Evolutionary conservation across 2,113 vertebrate species (phyloP).

Genomic region (Fregetta grallaria): DNA sequence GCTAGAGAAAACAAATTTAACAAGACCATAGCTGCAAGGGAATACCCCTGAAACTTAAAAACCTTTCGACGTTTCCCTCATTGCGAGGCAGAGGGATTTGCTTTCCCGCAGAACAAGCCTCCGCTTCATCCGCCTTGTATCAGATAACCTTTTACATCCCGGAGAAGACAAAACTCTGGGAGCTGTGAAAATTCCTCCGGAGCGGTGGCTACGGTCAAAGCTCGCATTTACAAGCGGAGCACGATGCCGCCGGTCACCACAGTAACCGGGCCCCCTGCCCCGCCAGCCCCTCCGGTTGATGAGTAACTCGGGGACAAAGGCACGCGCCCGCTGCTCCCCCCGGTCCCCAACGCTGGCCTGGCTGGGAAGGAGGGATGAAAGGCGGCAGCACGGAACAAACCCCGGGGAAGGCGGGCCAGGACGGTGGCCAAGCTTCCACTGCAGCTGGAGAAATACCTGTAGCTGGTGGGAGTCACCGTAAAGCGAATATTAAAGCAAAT

Average conservation of each 20-base stretch:
- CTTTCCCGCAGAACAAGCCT: constrained; percentile 42
- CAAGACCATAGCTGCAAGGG: background rate
- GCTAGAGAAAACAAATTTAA: constrained; percentile 36
- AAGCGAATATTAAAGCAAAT: background rate
- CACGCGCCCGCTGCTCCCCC: constrained; percentile 26
- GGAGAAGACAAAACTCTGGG: too few species aligned
- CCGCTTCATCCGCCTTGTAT: constrained; percentile 9
- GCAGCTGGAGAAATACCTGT: background rate
- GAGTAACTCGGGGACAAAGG: constrained; percentile 77
- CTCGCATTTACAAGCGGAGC: constrained; percentile 56
- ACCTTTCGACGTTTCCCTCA: background rate
- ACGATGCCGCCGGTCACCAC: constrained; percentile 62
- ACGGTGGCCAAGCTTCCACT: background rate
- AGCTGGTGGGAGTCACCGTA: background rate
- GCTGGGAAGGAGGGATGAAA: background rate
- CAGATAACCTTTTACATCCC: constrained; percentile 69
- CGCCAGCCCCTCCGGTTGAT: constrained; percentile 59
- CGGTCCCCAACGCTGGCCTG: constrained; percentile 22
- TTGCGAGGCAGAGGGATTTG: background rate
- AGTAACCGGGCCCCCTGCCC: constrained; percentile 44
- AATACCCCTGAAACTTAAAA: background rate
- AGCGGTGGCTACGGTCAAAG: constrained; percentile 43
- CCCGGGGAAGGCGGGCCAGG: background rate
- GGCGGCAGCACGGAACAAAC: background rate
- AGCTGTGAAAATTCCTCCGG: constrained; percentile 64